These are phyloP conservation scores for Agrilus cyanescens DNA, from an alignment of 2,888 invertebrate genomes.

Conservation along the genomic window DNA sequence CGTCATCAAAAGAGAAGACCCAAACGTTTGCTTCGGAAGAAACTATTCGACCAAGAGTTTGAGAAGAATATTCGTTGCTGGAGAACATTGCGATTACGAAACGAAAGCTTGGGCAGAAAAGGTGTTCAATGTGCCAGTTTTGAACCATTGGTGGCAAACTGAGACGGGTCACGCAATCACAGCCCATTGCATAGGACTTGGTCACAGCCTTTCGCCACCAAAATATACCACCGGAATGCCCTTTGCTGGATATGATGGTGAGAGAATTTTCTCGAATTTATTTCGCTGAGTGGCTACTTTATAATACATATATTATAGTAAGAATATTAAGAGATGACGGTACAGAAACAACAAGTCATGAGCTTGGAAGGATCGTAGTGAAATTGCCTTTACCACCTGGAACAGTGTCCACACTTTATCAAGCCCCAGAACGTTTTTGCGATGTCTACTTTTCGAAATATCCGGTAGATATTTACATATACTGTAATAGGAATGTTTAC, in stretches of 20 bases:
- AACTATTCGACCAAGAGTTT: conserved; percentile 61
- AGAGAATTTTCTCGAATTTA: conserved; percentile 23
- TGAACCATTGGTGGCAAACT: conserved; percentile 98
- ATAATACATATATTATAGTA: conserved; percentile 37
- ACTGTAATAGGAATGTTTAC: not conserved
- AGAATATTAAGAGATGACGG: conserved; percentile 57
- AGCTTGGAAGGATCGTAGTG: conserved; percentile 72
- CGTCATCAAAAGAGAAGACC: conserved; percentile 73
- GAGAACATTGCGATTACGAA: conserved; percentile 88
- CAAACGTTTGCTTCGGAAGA: conserved; percentile 47
- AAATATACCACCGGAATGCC: conserved; percentile 71
- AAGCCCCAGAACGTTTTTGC: conserved; percentile 66
- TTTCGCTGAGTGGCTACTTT: not conserved
- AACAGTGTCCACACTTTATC: conserved; percentile 70
- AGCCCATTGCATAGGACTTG: conserved; percentile 69
- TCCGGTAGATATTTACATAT: conserved; percentile 45
- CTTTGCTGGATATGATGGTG: conserved; percentile 79
- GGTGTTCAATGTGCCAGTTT: conserved; percentile 58
- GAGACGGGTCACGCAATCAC: conserved; percentile 88
- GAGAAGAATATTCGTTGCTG: conserved; percentile 69
- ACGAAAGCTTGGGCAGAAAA: conserved; percentile 69
- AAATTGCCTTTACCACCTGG: conserved; percentile 87
- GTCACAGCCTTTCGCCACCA: conserved; percentile 57
- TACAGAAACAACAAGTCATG: conserved; percentile 51
- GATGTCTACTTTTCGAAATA: conserved; percentile 72